These are phyloP conservation scores for Coranthus polyacanthus DNA, from an alignment of 2,797 vertebrate species.

Conservation along the genomic window DNA sequence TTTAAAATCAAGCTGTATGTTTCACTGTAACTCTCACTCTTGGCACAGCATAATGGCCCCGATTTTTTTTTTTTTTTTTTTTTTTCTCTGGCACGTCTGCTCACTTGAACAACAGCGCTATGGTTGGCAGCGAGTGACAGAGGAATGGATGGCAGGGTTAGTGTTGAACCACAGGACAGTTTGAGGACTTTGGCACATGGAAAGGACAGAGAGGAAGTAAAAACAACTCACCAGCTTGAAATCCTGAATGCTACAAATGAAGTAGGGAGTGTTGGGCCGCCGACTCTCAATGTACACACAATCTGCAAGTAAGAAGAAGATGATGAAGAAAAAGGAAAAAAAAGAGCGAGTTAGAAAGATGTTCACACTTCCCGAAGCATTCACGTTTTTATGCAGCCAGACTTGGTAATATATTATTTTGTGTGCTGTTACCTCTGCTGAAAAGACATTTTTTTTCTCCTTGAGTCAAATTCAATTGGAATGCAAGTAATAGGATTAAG, in stretches of 20 bases:
- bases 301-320: constrained; percentile 89
- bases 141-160: constrained; percentile 6
- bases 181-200: constrained; percentile 24
- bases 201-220: constrained; percentile 30
- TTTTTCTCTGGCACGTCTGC: constrained; percentile 28
- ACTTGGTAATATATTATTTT: constrained; percentile 68
- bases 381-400: constrained; percentile 63
- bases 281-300: constrained; percentile 99
- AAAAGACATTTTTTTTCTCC: constrained; percentile 79
- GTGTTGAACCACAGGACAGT: constrained; percentile 23
- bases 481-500: constrained; percentile 88
- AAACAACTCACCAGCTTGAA: constrained; percentile 98
- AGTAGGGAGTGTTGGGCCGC: constrained; percentile 98
- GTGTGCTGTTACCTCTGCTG: constrained; percentile 73
- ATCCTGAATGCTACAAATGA: constrained; percentile 99
- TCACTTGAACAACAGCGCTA: constrained; percentile 36
- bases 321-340: neutral
- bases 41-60: constrained; percentile 11
- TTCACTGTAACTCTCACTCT: constrained; percentile 27
- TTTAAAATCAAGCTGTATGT: constrained; percentile 24
- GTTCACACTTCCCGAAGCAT: constrained; percentile 62
- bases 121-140: constrained; percentile 31
- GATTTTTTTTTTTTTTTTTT: constrained; percentile 23
- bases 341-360: constrained; percentile 48
- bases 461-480: constrained; percentile 86